Conservation (phyloP, 2,888 invertebrate genomes). For the Ochropacha duplaris region DNA sequence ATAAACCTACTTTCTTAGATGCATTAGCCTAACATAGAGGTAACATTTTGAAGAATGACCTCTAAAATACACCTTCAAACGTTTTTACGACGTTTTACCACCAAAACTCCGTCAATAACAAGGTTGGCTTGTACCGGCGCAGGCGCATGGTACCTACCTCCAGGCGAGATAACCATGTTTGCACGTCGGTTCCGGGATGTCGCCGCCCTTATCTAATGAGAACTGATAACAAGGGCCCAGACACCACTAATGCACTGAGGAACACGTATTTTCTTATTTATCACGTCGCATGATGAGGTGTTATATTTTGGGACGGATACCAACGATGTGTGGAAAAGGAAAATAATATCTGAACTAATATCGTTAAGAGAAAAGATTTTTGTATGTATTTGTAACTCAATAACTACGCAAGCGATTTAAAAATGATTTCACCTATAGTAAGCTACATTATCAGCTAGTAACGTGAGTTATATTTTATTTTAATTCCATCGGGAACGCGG, state of each 20-base stretch:
- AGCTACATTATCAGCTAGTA: too few relatives aligned
- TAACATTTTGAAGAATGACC: too few relatives aligned
- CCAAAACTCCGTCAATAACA: conserved; percentile 11
- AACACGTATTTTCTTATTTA: conserved; percentile 11
- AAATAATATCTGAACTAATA: too few relatives aligned
- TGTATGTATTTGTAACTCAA: too few relatives aligned
- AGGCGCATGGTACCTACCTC: conserved; percentile 26
- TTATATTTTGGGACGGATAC: not conserved
- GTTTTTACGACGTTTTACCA: conserved; percentile 8
- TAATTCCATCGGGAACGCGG: too few relatives aligned
- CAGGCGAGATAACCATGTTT: conserved; percentile 56
- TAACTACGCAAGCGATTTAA: too few relatives aligned
- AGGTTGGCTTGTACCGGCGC: conserved; percentile 12
- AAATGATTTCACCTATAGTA: too few relatives aligned
- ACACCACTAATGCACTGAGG: conserved; percentile 23
- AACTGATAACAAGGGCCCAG: conserved; percentile 46
- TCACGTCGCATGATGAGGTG: conserved; percentile 1
- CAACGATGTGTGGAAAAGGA: not conserved
- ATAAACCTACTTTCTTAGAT: too few relatives aligned
- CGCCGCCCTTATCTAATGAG: conserved; percentile 59
- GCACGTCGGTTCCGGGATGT: conserved; percentile 60
- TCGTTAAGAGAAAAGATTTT: too few relatives aligned
- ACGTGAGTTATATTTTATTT: too few relatives aligned
- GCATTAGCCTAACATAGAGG: too few relatives aligned
- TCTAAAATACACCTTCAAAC: conserved; percentile 14